Base-by-base conservation (phyloP, 2,797 vertebrate genomes). In the Xiphorhynchus erythropygius region DNA sequence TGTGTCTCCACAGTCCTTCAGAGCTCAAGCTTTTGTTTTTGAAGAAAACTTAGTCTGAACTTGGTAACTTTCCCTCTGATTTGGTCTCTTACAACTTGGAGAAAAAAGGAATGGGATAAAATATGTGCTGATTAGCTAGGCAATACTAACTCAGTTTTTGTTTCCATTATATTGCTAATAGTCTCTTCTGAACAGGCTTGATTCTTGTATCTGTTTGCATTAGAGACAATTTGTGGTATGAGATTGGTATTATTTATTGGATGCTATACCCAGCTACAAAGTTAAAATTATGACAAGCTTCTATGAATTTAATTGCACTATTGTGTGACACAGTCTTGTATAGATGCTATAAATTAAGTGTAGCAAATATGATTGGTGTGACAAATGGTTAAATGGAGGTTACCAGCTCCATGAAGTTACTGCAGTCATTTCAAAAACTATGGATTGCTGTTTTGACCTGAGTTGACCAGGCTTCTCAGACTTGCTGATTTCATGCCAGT, bases 171-270 rank as follows among this genome's bases (percentile, higher is more conserved):
- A 64, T 41, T 39, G 64, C 57, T 96, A 96, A 97, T 84, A 86
- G 71, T 53, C 59, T 95, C 68, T 94, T 88, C 77, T 91, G 89
- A 95, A 89, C 80, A 84, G 74, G 65, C 84, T 91, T 90, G 95
- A 93, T 94, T 95, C 92, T 93, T 96, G 63, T 95, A 95, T 96
- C 94, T 96, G 67, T 94, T 96, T 95, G 67, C 77, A 94, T 96
- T 97, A 96, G 37, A 94, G 80, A 82, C 94, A 95, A 96, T 97
- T 96, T 96, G 87, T 88, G 46, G 59, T 84, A 90, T 37, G 64
- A 94, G 94, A 96, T 90, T 94, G 91, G 74, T 95, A 87, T 91
- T 95, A 91, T 74, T 95, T 96, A 94, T 90, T 89, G 91, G 94
- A 94, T 95, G 93, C 67, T 96, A 90, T 70, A 94, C 68, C 46